Percentiles rank a stretch among this genome's conserved stretches.
Conservation (phyloP, 2,888 invertebrate genomes). For the Patella pellucida region DNA sequence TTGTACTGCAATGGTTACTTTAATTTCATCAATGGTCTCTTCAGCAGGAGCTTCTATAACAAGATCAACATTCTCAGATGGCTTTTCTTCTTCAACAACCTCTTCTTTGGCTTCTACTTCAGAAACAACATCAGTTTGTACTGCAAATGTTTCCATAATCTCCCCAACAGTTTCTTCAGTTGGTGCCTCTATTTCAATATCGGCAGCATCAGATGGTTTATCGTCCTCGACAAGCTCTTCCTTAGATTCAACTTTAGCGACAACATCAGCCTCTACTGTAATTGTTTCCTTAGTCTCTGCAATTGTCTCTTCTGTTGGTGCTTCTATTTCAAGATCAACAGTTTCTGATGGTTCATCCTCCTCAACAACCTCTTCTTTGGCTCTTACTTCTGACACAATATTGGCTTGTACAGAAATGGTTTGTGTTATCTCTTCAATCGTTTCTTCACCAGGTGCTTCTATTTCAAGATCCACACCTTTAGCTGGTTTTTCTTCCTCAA, state of each 20-base stretch:
- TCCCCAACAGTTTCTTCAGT: constrained; percentile 36
- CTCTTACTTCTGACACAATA: constrained; percentile 29
- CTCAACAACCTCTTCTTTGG: constrained; percentile 40
- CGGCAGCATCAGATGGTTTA: constrained; percentile 19
- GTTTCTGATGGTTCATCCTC: constrained; percentile 34
- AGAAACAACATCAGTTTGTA: constrained; percentile 31
- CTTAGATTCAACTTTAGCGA: constrained; percentile 40
- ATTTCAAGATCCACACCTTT: constrained; percentile 26
- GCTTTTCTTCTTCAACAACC: constrained; percentile 16
- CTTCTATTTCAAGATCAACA: constrained; percentile 35
- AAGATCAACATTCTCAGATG: constrained; percentile 24
- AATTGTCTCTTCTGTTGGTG: constrained; percentile 33
- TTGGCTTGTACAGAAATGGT: constrained; percentile 18
- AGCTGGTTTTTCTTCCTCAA: constrained; percentile 26
- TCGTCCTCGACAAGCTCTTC: constrained; percentile 17
- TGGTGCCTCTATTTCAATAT: constrained; percentile 36
- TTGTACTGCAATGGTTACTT: constrained; percentile 29
- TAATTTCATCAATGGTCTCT: constrained; percentile 31
- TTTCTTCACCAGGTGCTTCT: constrained; percentile 32
- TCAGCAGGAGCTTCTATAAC: constrained; percentile 33
- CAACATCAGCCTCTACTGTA: constrained; percentile 37
- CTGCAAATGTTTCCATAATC: constrained; percentile 26
- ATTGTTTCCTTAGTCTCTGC: constrained; percentile 29
- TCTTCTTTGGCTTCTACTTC: constrained; percentile 34
- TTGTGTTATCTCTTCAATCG: constrained; percentile 27